phyloP scores from a whole-genome alignment of 2,797 vertebrate species.

The Helostoma temminkii region DNA sequence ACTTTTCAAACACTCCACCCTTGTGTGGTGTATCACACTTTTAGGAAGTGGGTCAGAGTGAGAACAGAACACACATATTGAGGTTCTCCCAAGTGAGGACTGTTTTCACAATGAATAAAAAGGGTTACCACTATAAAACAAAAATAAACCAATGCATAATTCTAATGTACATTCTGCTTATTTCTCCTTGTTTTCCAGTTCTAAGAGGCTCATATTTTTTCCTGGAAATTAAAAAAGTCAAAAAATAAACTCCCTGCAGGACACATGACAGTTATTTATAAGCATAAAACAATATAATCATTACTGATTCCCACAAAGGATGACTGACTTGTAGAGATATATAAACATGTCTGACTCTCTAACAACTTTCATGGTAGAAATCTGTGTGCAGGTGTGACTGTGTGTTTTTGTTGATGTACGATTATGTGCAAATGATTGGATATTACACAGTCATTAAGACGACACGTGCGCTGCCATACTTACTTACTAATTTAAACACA shows the following conservation, averaged over 20 bases:
- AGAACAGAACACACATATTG: conserved; percentile 5
- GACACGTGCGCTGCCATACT: conserved; percentile 12
- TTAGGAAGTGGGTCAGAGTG: conserved; percentile 52
- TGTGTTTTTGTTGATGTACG: not conserved
- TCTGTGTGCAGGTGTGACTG: not conserved
- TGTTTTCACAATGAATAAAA: not conserved
- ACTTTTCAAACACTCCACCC: conserved; percentile 24
- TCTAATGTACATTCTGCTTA: too few relatives aligned
- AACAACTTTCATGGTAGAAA: not conserved
- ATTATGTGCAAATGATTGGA: not conserved
- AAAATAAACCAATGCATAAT: not conserved
- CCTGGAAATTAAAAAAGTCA: not conserved
- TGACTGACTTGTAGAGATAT: not conserved
- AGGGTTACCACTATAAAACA: not conserved
- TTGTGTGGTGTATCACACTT: conserved; percentile 13
- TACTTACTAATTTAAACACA: not conserved
- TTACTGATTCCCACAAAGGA: not conserved
- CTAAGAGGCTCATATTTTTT: not conserved
- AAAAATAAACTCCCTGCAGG: not conserved
- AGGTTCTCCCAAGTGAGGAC: not conserved
- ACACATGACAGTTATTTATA: too few relatives aligned
- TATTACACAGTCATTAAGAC: not conserved
- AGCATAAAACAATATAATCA: not conserved
- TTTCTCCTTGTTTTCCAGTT: not conserved
- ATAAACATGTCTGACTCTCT: conserved; percentile 3